Evolutionary conservation across 2,888 invertebrate species (phyloP), one percentile per base, ranked within the genome.

Genomic region (Antheraea assamensis): DNA sequence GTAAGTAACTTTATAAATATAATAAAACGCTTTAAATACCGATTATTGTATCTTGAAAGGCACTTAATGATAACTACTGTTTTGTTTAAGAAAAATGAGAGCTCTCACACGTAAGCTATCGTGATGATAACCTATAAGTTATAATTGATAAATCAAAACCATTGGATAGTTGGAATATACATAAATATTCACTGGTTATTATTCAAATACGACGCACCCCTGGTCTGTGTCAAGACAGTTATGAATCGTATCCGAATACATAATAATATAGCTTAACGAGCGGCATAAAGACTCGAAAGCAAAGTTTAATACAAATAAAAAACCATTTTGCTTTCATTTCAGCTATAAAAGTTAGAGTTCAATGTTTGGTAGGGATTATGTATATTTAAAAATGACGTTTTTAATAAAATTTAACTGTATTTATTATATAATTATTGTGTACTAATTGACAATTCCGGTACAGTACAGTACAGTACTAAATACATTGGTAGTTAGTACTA

Each of bases 1-100:
- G 95, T 95, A 83, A 94, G 95, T 92, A 55, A 3, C 4, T 42
- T 27, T 24, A 42, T 52, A 19, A n/a, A 68, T 47, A 47, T 72
- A 42, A 42, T 52, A 10, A 8, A 24, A 52, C 30, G 17, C 19
- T 27, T 58, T 58, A 24, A 55, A 58, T 24, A 58, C 21, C 13
- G 10, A 10, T 58, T 58, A 3, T 13, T 24, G 13, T 24, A 24
- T 24, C n/a, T 21, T 31, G n/a, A 21, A 52, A 5, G 19, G n/a
- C 5, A 0, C 21, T 52, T 21, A 1, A 21, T 52, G 52, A 21
- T 52, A 21, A 52, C 4, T 52, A 52, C 19, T 21, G 4, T n/a
- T 21, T 21, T 52, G 21, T 52, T 52, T 52, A 52, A 52, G 0
- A 52, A 52, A 19, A 52, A 21, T 5, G 3, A 52, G 52, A 21